Evolutionary conservation across 2,797 vertebrate genomes (phyloP).

Genomic region (Coccyzus lansbergi): DNA sequence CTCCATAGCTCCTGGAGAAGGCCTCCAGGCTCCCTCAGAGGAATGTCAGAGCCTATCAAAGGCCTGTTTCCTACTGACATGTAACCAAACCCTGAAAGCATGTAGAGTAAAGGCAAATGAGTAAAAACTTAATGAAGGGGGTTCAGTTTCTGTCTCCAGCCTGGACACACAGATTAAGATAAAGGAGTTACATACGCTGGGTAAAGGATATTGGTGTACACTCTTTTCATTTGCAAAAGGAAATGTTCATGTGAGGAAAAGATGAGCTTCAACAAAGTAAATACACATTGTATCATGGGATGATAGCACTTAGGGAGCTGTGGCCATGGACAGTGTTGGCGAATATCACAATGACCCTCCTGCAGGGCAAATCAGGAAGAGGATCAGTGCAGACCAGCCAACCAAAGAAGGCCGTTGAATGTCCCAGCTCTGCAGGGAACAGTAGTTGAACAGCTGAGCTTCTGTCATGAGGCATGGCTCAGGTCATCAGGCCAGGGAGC

Average conservation of each 20-base stretch:
- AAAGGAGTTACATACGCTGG: neutral
- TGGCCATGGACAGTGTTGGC: neutral
- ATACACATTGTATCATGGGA: neutral
- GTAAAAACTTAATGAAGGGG: neutral
- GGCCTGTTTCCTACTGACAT: neutral
- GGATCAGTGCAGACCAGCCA: neutral
- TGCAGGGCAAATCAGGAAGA: neutral
- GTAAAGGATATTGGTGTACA: neutral
- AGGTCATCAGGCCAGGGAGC: neutral
- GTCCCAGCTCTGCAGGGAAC: neutral
- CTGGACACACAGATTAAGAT: neutral
- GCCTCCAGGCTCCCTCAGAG: accelerated
- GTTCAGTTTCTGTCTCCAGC: neutral
- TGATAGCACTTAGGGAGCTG: neutral
- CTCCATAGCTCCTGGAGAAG: neutral
- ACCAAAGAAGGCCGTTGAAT: neutral
- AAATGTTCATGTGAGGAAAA: neutral
- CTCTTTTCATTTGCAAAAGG: neutral
- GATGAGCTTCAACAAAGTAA: neutral
- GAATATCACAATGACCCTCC: neutral
- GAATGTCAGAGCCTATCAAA: neutral
- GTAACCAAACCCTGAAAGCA: neutral
- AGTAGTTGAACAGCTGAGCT: neutral
- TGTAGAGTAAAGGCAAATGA: neutral
- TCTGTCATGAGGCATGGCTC: neutral